A percentile compares a stretch with the other conserved stretches of the same genome.
phyloP scores from a whole-genome alignment of 2,888 invertebrate species.

The Odontocolon sp. region DNA sequence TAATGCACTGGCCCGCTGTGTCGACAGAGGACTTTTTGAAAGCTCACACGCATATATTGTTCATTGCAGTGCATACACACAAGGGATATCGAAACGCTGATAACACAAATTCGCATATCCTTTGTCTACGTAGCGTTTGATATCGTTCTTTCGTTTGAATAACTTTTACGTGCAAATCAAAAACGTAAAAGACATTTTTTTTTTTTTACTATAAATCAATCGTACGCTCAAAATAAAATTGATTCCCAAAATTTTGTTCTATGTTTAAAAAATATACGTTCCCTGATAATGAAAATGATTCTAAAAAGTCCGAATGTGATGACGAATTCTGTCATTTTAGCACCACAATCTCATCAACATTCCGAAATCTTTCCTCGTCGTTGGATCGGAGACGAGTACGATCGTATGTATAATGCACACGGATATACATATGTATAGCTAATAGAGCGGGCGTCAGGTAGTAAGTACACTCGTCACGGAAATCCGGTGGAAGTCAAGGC shows the following conservation, averaged over 20 bases:
- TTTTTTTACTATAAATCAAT: no score
- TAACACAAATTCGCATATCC: neutral
- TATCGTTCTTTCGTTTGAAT: no score
- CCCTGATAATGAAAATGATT: no score
- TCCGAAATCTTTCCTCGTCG: neutral
- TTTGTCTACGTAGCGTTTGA: no score
- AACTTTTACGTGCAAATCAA: no score
- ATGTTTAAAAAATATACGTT: no score
- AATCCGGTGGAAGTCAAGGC: conserved; percentile 19
- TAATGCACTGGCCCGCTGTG: no score
- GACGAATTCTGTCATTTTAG: no score
- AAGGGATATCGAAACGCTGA: neutral
- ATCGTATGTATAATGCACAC: conserved; percentile 9
- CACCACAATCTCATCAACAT: neutral
- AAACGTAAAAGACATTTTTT: no score
- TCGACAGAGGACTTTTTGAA: neutral
- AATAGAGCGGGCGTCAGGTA: conserved; percentile 6
- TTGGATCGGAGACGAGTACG: neutral
- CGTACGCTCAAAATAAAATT: no score
- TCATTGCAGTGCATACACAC: neutral
- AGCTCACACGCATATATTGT: neutral
- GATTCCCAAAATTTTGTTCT: no score
- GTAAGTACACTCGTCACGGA: conserved; percentile 31
- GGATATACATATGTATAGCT: conserved; percentile 3
- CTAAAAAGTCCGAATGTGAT: no score